A percentile compares a stretch with the other conserved stretches of the same genome.
These are phyloP conservation scores for Bombylius major DNA, from an alignment of 2,888 invertebrate genomes.

Conservation along the genomic window DNA sequence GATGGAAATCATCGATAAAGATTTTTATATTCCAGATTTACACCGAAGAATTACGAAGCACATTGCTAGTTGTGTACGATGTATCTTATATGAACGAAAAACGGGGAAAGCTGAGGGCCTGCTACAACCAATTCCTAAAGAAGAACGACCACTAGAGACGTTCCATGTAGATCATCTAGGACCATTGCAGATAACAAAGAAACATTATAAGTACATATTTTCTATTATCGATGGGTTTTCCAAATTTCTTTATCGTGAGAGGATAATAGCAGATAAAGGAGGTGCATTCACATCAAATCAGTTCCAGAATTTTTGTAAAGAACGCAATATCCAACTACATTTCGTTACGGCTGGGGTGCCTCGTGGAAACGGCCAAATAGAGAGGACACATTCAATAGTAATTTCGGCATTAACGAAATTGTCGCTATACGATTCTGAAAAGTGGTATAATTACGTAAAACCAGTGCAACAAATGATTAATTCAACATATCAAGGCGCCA, in stretches of 20 bases:
- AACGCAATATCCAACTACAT: no score
- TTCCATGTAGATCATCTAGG: conserved; percentile 27
- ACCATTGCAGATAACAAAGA: conserved; percentile 17
- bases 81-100: conserved; percentile 16
- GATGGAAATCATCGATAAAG: background rate
- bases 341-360: no score
- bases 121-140: conserved; percentile 24
- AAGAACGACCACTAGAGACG: conserved; percentile 20
- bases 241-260: conserved; percentile 15
- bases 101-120: conserved; percentile 24
- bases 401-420: conserved; percentile 9
- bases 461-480: conserved; percentile 16
- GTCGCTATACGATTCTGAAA: conserved; percentile 10
- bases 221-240: conserved; percentile 25
- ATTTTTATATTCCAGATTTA: background rate
- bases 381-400: conserved; percentile 9
- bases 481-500: conserved; percentile 15
- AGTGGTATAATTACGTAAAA: conserved; percentile 21
- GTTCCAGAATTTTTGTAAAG: conserved; percentile 9
- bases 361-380: conserved; percentile 13
- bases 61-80: conserved; percentile 2
- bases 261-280: conserved; percentile 9
- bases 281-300: conserved; percentile 10
- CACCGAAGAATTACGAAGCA: background rate
- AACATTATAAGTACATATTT: conserved; percentile 23